phyloP scores from a whole-genome alignment of 2,113 vertebrate genomes.

The Meleagris gallopavo region DNA sequence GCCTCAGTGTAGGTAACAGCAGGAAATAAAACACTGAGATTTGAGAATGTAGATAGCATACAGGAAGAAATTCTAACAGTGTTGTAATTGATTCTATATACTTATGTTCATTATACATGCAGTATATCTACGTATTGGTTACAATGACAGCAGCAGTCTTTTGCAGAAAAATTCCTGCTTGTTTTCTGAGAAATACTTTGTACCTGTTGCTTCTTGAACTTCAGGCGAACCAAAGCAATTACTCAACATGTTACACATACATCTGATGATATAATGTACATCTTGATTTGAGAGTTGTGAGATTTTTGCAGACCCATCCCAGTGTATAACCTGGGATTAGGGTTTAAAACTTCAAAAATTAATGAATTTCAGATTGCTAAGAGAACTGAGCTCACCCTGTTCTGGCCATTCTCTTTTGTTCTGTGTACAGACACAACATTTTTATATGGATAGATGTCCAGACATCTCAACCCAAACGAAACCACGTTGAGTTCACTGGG shows the following conservation, averaged over 20 bases:
- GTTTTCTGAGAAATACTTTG: background rate
- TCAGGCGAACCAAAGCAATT: background rate
- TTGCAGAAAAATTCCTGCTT: background rate
- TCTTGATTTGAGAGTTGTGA: background rate
- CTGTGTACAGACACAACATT: background rate
- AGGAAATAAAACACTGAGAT: background rate
- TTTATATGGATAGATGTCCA: background rate
- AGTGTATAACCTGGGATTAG: background rate
- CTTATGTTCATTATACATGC: background rate
- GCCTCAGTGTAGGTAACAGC: background rate
- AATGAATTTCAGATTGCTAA: background rate
- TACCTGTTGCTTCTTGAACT: background rate
- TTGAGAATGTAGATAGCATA: background rate
- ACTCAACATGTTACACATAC: rapidly evolving
- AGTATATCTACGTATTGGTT: background rate
- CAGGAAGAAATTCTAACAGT: background rate
- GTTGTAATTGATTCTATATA: background rate
- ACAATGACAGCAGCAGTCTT: background rate
- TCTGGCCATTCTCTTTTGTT: background rate
- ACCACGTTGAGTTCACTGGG: background rate
- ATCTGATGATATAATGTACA: background rate
- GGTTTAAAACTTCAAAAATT: background rate
- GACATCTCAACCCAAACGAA: background rate
- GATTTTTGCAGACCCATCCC: background rate
- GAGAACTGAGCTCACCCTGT: background rate